A percentile compares a stretch with the other conserved stretches of the same genome.
Conservation (phyloP, 2,888 invertebrate genomes). For the Drosophila monieri region DNA sequence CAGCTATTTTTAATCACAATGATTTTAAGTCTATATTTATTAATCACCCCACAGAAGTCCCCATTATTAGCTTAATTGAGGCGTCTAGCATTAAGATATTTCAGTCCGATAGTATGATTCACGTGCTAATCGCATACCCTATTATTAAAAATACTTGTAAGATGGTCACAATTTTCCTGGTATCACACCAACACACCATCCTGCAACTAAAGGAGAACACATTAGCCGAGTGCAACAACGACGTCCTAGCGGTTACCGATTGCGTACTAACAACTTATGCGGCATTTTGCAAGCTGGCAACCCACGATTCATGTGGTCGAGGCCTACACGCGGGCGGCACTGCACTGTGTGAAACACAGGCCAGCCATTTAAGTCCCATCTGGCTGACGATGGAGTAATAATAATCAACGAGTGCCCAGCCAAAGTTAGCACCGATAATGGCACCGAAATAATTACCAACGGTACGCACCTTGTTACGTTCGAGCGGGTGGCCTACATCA, state of each 20-base stretch:
- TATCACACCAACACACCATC: constrained; percentile 12
- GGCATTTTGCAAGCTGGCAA: constrained; percentile 26
- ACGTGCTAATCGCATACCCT: constrained; percentile 6
- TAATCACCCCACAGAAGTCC: constrained; percentile 3
- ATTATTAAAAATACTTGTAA: background rate
- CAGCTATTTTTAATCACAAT: background rate
- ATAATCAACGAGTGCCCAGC: constrained; percentile 15
- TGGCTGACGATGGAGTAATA: constrained; percentile 15
- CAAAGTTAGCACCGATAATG: constrained; percentile 10
- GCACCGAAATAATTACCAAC: too few species aligned
- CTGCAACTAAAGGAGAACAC: constrained; percentile 31
- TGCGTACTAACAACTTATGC: constrained; percentile 22
- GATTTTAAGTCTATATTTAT: constrained; percentile 1
- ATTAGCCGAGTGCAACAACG: constrained; percentile 26
- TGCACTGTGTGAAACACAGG: constrained; percentile 19
- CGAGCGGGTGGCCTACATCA: too few species aligned
- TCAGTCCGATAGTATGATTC: constrained; percentile 4
- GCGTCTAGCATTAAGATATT: constrained; percentile 4
- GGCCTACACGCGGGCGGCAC: constrained; percentile 24
- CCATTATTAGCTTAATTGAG: constrained; percentile 2
- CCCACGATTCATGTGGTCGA: constrained; percentile 23
- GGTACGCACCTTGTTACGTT: too few species aligned
- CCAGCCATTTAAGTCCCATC: constrained; percentile 22
- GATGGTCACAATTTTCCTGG: constrained; percentile 1
- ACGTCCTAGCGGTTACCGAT: constrained; percentile 11